These are phyloP conservation scores for Semnopithecus entellus DNA, from an alignment of 2,113 vertebrate species.

Conservation along the genomic window DNA sequence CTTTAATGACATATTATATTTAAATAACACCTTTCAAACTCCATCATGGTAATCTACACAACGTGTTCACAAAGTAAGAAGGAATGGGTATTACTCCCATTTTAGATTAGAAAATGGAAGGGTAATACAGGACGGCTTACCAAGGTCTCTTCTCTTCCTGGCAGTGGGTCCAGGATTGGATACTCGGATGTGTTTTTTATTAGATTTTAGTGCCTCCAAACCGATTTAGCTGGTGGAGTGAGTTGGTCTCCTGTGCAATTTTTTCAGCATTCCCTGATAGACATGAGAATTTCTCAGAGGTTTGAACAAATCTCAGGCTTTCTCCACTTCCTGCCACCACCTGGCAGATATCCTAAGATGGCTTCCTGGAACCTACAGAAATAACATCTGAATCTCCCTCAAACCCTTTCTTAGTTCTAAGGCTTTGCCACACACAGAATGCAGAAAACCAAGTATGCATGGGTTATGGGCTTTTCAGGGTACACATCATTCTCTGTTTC, in stretches of 20 bases:
- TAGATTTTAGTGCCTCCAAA: not conserved
- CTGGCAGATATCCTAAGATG: not conserved
- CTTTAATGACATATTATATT: conserved; percentile 76
- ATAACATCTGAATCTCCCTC: not conserved
- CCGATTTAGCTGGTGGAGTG: not conserved
- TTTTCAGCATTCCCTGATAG: not conserved
- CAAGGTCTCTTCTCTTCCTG: not conserved
- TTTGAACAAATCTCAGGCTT: conserved; percentile 16
- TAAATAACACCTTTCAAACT: conserved; percentile 75
- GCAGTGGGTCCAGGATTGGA: not conserved
- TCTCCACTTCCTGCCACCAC: not conserved
- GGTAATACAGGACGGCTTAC: not conserved
- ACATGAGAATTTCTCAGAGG: not conserved
- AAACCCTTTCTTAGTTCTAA: not conserved
- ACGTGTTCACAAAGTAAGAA: conserved; percentile 60
- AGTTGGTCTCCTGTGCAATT: not conserved
- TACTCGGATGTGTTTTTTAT: not conserved
- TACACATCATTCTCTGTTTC: not conserved
- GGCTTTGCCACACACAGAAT: not conserved
- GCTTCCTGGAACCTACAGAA: not conserved
- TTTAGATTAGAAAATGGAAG: conserved; percentile 55
- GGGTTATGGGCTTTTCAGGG: not conserved
- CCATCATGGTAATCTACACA: conserved; percentile 69
- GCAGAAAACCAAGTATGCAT: not conserved
- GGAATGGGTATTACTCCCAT: conserved; percentile 8